phyloP scores from a whole-genome alignment of 2,888 invertebrate genomes.

The Colostygia pectinataria region DNA sequence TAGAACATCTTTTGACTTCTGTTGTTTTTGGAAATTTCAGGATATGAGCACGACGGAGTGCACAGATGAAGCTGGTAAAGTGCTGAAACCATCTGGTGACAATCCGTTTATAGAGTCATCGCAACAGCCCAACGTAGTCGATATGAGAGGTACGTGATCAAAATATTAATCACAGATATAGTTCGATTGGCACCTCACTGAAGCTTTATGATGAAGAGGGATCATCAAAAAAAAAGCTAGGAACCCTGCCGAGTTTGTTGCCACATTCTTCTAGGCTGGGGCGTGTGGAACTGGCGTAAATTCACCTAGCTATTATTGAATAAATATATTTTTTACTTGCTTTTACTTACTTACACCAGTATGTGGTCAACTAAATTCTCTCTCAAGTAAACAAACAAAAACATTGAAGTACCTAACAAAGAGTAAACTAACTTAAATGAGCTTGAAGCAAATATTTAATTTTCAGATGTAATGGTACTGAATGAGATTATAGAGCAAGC shows the following conservation, averaged over 20 bases:
- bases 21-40: conserved; percentile 68
- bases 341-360: no score
- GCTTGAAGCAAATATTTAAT: conserved; percentile 8
- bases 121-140: conserved; percentile 94
- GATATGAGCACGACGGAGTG: conserved; percentile 90
- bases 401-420: not conserved
- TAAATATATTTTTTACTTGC: no score
- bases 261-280: no score
- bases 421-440: not conserved
- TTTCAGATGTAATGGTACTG: conserved; percentile 97
- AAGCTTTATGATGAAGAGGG: no score
- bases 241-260: no score
- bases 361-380: no score
- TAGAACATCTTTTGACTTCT: not conserved
- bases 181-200: no score
- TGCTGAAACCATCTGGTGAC: conserved; percentile 89
- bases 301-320: no score
- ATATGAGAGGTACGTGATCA: conserved; percentile 91
- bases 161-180: not conserved
- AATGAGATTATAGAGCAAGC: conserved; percentile 99
- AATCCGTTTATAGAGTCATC: conserved; percentile 96
- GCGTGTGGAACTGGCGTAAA: no score
- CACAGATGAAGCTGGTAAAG: conserved; percentile 90
- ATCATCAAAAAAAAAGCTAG: no score
- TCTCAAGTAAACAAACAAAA: not conserved